phyloP scores from a whole-genome alignment of 1,140 invertebrate genomes.

The Prorops nasuta region DNA sequence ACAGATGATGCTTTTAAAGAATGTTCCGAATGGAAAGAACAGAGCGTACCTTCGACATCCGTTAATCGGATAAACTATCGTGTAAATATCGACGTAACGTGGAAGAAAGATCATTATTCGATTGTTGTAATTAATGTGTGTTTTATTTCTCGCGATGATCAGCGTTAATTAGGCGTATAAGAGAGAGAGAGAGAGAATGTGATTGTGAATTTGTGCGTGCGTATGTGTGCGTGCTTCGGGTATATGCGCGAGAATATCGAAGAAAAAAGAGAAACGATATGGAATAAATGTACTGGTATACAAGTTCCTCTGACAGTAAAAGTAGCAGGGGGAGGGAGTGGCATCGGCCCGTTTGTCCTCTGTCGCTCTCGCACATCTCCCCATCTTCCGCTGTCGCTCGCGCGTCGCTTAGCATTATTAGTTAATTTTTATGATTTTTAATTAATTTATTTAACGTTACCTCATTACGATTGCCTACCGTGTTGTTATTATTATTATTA shows the following conservation, averaged over 20 bases:
- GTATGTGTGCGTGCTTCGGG: conserved; percentile 15
- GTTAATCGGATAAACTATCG: not conserved
- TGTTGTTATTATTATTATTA: conserved; percentile 24
- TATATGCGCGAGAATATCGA: conserved; percentile 14
- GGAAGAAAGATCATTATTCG: conserved; percentile 5
- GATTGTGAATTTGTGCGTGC: conserved; percentile 12
- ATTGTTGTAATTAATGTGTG: conserved; percentile 20
- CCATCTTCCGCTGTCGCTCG: conserved; percentile 1
- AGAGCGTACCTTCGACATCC: not conserved
- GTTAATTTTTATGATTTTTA: conserved; percentile 8
- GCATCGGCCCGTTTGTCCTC: conserved; percentile 29
- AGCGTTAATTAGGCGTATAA: conserved; percentile 10
- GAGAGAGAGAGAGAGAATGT: not conserved
- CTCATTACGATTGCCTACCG: not conserved
- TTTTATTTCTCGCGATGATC: not conserved
- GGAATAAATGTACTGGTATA: conserved; percentile 49
- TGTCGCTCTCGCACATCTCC: conserved; percentile 31
- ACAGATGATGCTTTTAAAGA: not conserved
- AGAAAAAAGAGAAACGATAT: conserved; percentile 13
- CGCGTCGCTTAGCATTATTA: conserved; percentile 5
- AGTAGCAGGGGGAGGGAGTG: conserved; percentile 38
- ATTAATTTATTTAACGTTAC: not conserved
- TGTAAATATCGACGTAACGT: conserved; percentile 7
- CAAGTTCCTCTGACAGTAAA: conserved; percentile 53
- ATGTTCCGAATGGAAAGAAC: not conserved